Evolutionary conservation across 2,113 vertebrate species (phyloP), one percentile per base, ranked within the genome.

Genomic region (Typhlomys cinereus): DNA sequence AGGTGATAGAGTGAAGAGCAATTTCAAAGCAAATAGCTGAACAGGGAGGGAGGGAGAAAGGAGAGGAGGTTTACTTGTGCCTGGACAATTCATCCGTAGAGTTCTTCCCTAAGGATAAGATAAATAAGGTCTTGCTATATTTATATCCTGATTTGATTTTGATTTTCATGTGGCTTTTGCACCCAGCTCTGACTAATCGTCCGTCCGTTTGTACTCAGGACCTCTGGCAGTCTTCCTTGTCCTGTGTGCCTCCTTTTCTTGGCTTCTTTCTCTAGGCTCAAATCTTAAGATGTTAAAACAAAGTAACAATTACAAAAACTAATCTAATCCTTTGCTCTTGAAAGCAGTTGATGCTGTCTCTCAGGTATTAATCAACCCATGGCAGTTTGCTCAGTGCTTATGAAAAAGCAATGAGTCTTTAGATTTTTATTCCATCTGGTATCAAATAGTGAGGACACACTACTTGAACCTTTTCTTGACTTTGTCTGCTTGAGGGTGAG

Each of bases 221-320:
- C 15, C 67, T 88, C 4, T 36, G 34, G 41, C 48, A 64, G 91
- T n/a, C 31, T 31, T 46, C 48, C 23, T 70, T 92, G 70, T 76
- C 46, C 27, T 79, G 5, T 36, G 15, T 85, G 88, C 73, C 23
- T 41, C 29, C 36, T 48, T 85, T 80, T 36, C 39, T 36, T 85
- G 25, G 31, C 70, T 93, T 64, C 59, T 92, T 66, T 71, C 18
- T 25, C 14, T 62, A 69, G 34, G 39, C 57, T 71, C 12, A 59
- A 18, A 85, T 81, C 44, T 90, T 34, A 71, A 85, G 57, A 92
- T 23, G 92, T 83, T 44, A 69, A 82, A 91, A 67, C 66, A 85
- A 83, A 82, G n/a, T 27, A 90, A 27, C 39, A 89, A 14, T n/a
- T 39, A 31, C 48, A 86, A 79, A 92, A 92, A 17, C 13, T 34